phyloP scores from a whole-genome alignment of 1,140 invertebrate genomes.

The Anastatus disparis region DNA sequence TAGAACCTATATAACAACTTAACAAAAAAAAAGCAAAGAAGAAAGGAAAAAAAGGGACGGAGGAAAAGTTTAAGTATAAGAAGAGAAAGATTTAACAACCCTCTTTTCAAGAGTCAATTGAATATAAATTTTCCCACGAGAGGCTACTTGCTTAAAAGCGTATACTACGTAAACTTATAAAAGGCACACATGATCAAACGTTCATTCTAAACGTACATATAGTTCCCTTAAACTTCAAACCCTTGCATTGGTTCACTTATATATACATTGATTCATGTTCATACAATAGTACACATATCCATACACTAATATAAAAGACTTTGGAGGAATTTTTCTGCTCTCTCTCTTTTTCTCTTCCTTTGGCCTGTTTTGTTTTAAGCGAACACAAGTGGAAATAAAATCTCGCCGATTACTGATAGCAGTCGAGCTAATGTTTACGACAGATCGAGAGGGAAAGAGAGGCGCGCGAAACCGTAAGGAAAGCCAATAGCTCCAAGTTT shows the following conservation, averaged over 20 bases:
- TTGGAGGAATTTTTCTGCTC: background rate
- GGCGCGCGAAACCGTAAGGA: background rate
- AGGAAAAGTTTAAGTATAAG: slow-evolving; percentile 7
- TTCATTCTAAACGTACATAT: background rate
- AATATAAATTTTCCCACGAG: slow-evolving; percentile 42
- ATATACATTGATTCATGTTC: background rate
- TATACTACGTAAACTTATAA: background rate
- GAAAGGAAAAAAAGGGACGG: background rate
- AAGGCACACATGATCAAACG: slow-evolving; percentile 5
- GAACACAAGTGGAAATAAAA: slow-evolving; percentile 21
- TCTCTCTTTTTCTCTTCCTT: too few species aligned
- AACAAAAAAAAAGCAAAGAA: too few species aligned
- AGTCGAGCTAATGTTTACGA: slow-evolving; percentile 11
- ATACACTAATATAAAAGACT: background rate
- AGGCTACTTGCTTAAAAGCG: slow-evolving; percentile 13
- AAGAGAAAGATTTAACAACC: slow-evolving; percentile 29
- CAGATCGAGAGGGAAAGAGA: background rate
- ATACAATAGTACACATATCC: too few species aligned
- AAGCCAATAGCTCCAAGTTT: too few species aligned
- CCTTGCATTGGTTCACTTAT: too few species aligned
- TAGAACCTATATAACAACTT: too few species aligned
- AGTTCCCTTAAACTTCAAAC: background rate
- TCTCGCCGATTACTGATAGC: slow-evolving; percentile 23
- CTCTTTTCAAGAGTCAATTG: slow-evolving; percentile 31
- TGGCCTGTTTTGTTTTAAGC: background rate